A percentile compares a stretch with the other conserved stretches of the same genome.
Conservation (phyloP, 2,797 vertebrate genomes). For the Phrynocephalus guinanensis region DNA sequence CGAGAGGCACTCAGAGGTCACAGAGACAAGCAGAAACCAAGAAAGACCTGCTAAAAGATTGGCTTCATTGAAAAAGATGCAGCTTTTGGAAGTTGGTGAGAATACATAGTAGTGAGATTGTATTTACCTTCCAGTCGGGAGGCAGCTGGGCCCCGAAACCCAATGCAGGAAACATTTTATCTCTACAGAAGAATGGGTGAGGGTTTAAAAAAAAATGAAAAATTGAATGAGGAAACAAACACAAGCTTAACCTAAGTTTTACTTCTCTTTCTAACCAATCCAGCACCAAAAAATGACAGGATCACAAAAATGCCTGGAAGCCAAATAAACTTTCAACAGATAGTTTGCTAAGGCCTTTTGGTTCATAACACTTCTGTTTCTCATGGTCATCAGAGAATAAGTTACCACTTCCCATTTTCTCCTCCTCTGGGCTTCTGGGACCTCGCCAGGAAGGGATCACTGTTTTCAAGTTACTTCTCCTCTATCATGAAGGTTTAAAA, state of each 20-base stretch:
- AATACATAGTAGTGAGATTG: not conserved
- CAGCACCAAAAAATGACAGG: no score
- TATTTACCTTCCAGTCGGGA: slow-evolving; percentile 96
- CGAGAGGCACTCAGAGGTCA: not conserved
- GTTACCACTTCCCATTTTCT: no score
- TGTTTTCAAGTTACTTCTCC: no score
- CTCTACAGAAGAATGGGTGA: slow-evolving; percentile 79
- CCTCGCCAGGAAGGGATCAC: no score
- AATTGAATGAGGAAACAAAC: not conserved
- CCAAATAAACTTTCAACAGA: no score
- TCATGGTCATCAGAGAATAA: no score
- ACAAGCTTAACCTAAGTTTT: not conserved
- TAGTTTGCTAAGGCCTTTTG: no score
- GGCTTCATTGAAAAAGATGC: not conserved
- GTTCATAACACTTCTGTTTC: no score
- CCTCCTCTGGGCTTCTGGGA: no score
- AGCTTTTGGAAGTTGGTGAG: not conserved
- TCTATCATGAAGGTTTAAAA: no score
- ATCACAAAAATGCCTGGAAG: no score
- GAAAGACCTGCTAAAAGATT: not conserved
- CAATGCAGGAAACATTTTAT: slow-evolving; percentile 99
- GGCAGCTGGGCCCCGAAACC: slow-evolving; percentile 98
- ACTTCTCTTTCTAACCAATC: not conserved
- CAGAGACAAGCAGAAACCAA: not conserved
- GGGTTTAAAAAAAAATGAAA: not conserved